phyloP scores from a whole-genome alignment of 2,888 invertebrate genomes.

The Caenorhabditis sp. region DNA sequence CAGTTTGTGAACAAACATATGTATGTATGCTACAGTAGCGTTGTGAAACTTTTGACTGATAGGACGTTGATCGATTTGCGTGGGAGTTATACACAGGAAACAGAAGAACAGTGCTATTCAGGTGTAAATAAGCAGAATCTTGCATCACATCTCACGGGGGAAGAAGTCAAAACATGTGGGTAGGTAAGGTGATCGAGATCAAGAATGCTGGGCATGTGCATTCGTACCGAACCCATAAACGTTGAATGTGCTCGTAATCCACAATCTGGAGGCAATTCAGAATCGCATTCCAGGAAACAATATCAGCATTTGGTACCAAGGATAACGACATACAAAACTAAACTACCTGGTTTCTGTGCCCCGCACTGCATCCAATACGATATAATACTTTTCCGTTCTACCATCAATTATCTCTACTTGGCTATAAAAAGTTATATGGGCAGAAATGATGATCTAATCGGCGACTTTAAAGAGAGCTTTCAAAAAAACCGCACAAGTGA shows the following conservation, averaged over 20 bases:
- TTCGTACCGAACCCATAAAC: slow-evolving; percentile 32
- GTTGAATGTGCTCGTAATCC: slow-evolving; percentile 52
- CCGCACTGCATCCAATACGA: not conserved
- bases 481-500: not conserved
- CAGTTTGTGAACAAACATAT: too few species aligned
- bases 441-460: not conserved
- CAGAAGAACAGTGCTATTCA: slow-evolving; percentile 4
- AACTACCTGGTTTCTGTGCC: not conserved
- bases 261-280: slow-evolving; percentile 51
- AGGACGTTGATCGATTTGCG: too few species aligned
- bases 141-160: not conserved
- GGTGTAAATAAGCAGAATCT: slow-evolving; percentile 6
- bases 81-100: too few species aligned
- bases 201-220: slow-evolving; percentile 24
- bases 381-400: not conserved
- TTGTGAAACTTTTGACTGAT: too few species aligned
- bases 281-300: slow-evolving; percentile 43
- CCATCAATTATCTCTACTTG: not conserved
- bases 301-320: slow-evolving; percentile 23
- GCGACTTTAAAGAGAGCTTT: not conserved
- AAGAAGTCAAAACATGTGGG: not conserved
- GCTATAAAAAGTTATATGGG: not conserved
- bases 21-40: too few species aligned
- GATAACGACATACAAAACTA: slow-evolving; percentile 10
- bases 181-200: slow-evolving; percentile 14